Evolutionary conservation across 2,797 vertebrate species (phyloP).

Genomic region (Bryconaethiops microstoma): DNA sequence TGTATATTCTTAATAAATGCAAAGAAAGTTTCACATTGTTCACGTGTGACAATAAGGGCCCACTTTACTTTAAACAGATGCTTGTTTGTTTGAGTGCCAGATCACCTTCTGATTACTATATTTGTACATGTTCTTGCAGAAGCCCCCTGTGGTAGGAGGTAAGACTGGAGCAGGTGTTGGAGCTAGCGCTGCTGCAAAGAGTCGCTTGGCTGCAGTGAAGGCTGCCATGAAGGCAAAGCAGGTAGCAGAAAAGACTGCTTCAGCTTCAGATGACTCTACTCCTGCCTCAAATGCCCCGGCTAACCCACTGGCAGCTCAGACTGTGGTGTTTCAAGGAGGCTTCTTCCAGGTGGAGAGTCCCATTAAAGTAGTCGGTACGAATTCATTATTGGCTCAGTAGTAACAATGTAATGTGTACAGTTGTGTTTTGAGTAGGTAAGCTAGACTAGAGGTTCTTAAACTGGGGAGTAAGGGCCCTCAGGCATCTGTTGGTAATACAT

Average conservation of each 20-base stretch:
- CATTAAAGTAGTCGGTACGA: slow-evolving; percentile 79
- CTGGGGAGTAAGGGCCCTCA: no score
- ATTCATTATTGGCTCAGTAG: background rate
- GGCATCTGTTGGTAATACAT: no score
- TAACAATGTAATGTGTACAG: background rate
- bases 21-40: no score
- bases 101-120: background rate
- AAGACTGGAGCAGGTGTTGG: slow-evolving; percentile 60
- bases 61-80: no score
- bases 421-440: background rate
- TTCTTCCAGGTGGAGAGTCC: slow-evolving; percentile 92
- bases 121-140: slow-evolving; percentile 60
- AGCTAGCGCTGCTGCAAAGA: slow-evolving; percentile 78
- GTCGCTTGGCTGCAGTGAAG: slow-evolving; percentile 85
- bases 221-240: slow-evolving; percentile 86
- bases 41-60: no score
- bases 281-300: slow-evolving; percentile 58
- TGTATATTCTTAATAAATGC: no score
- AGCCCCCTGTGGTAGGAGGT: slow-evolving; percentile 56
- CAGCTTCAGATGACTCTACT: slow-evolving; percentile 23
- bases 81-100: background rate
- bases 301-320: slow-evolving; percentile 58
- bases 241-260: slow-evolving; percentile 27
- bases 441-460: background rate
- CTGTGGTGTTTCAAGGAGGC: slow-evolving; percentile 84